Base-by-base conservation (phyloP, 2,113 vertebrate genomes). In the Periophthalmus modestus region DNA sequence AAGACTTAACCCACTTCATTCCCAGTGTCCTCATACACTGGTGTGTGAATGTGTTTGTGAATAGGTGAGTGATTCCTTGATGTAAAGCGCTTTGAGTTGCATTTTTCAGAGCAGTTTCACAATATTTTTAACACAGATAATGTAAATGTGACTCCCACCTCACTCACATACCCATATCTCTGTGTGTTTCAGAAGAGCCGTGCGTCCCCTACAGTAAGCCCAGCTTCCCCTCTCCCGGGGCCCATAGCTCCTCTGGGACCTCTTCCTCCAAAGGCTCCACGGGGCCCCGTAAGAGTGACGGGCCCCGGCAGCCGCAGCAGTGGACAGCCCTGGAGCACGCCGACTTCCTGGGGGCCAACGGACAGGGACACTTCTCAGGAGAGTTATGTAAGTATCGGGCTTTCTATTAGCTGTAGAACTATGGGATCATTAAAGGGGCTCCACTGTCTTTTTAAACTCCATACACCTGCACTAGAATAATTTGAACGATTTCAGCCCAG, bases 201-300 rank as follows among this genome's bases (percentile, higher is more conserved):
- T 93, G 98, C 78, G 94, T 96, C 81, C 97, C 97, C 75, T 99
- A 99, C 85, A 97, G 93, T 92, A 99, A 98, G 89, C 98, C 98
- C 79, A 96, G 89, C 43, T 99, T 99, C 89, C 98, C 98, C 0
- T 99, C 98, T 57, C 96, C 97, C 12, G 97, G 98, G 0, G 96
- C 95, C 61, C 97, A 99, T 88, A 98, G 96, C 87, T 99, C 97
- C 50, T 97, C 97, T 16, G 97, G 97, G 87, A 99, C 97, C n/a
- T 87, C 94, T 63, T 99, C 98, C 88, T 99, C 97, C 57, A 99
- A 98, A 91, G 96, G 97, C 80, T 99, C 98, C 0, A 99, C 97
- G 0, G 98, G 97, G 85, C 95, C 97, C 36, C 94, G 97, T 80
- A 99, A 98, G 94, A 81, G 16, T 68, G 95, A 91, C 79, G 95